phyloP scores from a whole-genome alignment of 2,113 vertebrate species.

The Tretioscincus oriximinensis region DNA sequence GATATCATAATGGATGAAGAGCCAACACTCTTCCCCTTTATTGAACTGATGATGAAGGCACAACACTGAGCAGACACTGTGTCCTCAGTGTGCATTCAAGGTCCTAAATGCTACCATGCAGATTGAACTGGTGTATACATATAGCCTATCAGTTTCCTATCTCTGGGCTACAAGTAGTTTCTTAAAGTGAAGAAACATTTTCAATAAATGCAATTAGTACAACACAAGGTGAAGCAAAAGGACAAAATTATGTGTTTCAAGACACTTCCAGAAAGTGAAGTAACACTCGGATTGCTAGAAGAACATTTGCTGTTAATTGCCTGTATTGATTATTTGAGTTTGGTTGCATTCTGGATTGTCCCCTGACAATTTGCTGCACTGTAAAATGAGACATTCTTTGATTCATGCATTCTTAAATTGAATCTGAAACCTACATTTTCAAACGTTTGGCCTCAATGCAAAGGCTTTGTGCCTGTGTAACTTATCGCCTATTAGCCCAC shows the following conservation, averaged over 20 bases:
- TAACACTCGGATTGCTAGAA: constrained; percentile 56
- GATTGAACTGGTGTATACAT: too few species aligned
- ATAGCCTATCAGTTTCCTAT: background rate
- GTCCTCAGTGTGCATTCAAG: too few species aligned
- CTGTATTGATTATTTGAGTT: constrained; percentile 51
- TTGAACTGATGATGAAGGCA: too few species aligned
- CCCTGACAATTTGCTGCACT: background rate
- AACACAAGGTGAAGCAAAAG: constrained; percentile 52
- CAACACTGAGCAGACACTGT: too few species aligned
- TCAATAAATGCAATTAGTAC: constrained; percentile 33
- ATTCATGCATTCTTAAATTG: constrained; percentile 51
- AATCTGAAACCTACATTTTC: constrained; percentile 39
- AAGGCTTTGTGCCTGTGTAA: background rate
- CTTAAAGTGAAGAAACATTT: constrained; percentile 28
- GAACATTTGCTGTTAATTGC: constrained; percentile 59
- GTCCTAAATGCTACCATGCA: too few species aligned
- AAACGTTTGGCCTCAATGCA: background rate
- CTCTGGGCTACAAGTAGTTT: constrained; percentile 2
- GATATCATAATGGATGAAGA: too few species aligned
- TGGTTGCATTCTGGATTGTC: constrained; percentile 8
- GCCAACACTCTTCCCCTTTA: too few species aligned
- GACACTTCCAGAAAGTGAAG: constrained; percentile 62
- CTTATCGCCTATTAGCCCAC: background rate
- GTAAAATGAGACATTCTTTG: constrained; percentile 46
- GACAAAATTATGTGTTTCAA: constrained; percentile 51